Percentiles rank a stretch among this genome's conserved stretches.
phyloP scores from a whole-genome alignment of 2,113 vertebrate species.

The Ellobius talpinus region DNA sequence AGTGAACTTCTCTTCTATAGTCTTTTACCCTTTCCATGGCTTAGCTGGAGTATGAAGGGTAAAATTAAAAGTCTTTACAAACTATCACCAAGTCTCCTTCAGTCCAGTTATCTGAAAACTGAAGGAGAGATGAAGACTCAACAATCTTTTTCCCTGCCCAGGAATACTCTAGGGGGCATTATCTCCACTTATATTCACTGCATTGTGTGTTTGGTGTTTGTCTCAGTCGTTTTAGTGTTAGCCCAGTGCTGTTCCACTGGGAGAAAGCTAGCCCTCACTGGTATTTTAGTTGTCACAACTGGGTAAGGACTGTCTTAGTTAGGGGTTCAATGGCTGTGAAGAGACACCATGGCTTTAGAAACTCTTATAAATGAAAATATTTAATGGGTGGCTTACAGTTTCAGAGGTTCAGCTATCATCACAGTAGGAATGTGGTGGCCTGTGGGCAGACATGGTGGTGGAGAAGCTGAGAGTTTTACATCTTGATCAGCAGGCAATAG shows the following conservation, averaged over 20 bases:
- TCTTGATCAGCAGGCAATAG: neutral
- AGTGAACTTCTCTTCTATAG: neutral
- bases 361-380: neutral
- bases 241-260: neutral
- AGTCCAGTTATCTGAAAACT: neutral
- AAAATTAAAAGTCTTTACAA: neutral
- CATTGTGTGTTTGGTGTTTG: neutral
- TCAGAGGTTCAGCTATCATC: neutral
- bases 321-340: neutral
- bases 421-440: neutral
- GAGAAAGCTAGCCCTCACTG: neutral
- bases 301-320: neutral
- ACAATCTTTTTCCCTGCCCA: neutral
- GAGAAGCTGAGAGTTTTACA: neutral
- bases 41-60: neutral
- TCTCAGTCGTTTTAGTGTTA: neutral
- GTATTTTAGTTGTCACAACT: neutral
- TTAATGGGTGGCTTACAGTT: neutral
- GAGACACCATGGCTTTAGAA: neutral
- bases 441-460: neutral
- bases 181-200: neutral
- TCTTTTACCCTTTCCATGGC: neutral
- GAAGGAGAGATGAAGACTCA: neutral
- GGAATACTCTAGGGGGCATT: neutral
- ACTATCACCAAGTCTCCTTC: neutral